Evolutionary conservation across 1,140 invertebrate genomes (phyloP).

Genomic region (Sycophila sp.): DNA sequence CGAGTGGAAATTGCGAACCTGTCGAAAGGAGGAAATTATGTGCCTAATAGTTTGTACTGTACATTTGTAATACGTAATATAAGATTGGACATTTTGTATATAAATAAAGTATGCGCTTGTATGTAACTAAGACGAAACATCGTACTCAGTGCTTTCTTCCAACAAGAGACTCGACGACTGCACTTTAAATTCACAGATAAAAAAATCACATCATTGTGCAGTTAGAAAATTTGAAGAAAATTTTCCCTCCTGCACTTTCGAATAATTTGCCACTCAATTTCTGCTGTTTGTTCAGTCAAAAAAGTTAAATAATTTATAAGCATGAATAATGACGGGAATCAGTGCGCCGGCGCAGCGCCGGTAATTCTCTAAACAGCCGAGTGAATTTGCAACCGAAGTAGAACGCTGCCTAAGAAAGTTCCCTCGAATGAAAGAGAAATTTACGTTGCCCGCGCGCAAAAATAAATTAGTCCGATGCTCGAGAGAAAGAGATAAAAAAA

Average conservation of each 20-base stretch:
- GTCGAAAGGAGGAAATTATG: conserved; percentile 6
- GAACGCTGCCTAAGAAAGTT: conserved; percentile 1
- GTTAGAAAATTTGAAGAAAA: no score
- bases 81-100: conserved; percentile 30
- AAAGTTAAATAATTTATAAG: no score
- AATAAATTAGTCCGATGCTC: not conserved
- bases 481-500: not conserved
- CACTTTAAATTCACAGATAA: no score
- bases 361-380: not conserved
- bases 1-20: not conserved
- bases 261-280: no score
- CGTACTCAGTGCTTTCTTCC: no score
- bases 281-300: no score
- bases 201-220: no score
- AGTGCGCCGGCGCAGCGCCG: no score
- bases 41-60: conserved; percentile 27
- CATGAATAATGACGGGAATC: no score
- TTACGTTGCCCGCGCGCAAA: not conserved
- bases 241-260: no score
- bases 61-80: conserved; percentile 1
- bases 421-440: conserved; percentile 11
- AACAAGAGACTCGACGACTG: no score
- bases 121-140: not conserved
- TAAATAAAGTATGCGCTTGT: conserved; percentile 22
- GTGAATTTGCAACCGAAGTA: conserved; percentile 12